Base-by-base conservation (phyloP, 2,888 invertebrate species). In the Scaptomyza caliginosa region DNA sequence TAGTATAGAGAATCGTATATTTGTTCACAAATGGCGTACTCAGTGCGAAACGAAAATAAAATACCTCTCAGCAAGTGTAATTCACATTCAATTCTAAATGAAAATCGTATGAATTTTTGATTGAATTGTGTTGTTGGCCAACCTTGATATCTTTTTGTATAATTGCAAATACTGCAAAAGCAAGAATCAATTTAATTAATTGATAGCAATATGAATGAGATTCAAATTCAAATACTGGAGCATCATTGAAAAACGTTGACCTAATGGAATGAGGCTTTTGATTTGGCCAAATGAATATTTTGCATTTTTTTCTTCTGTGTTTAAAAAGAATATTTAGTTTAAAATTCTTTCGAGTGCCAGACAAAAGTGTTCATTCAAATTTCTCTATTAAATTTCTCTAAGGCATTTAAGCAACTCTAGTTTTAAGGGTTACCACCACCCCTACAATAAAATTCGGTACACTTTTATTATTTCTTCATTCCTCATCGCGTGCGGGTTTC, bases 121-220 rank as follows among this genome's bases (percentile, higher is more conserved):
- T 57, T 67, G 52, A 66, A 57, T 55, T 66, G 42, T 57, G 30
- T 23, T 54, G 38, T 49, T 49, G 16, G 3, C 23, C 56, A 51
- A 32, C 39, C 24, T 50, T 57, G 62, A 66, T 67, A 69, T 73
- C 82, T 75, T 63, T 79, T 57, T 69, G 48, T 55, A 46, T 69
- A 81, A 81, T 79, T 79, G 69, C 66, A 45, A 32, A 38, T 8
- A 16, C 21, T 19, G 23, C 30, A 42, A 32, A 32, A 24, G 36
- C 36, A 62, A 62, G 64, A 81, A 60, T 72, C 81, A 77, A 78
- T 77, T 78, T 46, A 62, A 72, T 78, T 81, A 75, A 68, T 81
- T 77, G 62, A 81, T 67, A 38, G 57, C 40, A 65, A 36, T 16
- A 26, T 46, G 34, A 54, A 51, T 54, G 56, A 19, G 19, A 34